Conservation (phyloP, 2,797 vertebrate species). For the Pseudochirops cupreus region DNA sequence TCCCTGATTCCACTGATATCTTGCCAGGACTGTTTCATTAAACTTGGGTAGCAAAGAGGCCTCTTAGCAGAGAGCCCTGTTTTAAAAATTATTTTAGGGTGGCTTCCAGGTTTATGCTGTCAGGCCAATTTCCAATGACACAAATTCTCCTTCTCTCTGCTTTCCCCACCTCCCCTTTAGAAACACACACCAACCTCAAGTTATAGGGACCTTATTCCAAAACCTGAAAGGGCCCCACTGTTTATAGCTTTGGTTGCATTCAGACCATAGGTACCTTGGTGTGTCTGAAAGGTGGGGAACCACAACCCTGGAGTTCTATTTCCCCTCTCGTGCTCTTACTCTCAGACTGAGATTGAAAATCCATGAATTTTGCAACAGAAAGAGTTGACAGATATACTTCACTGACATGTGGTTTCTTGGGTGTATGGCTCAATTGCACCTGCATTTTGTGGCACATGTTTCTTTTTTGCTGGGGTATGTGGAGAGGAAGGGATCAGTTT, state of each 20-base stretch:
- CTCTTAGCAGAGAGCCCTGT: neutral
- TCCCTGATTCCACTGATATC: neutral
- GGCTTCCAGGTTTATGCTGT: constrained; percentile 20
- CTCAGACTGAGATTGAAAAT: constrained; percentile 49
- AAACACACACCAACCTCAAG: neutral
- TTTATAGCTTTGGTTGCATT: neutral
- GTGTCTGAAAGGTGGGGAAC: constrained; percentile 14
- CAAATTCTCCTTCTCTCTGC: neutral
- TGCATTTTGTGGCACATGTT: constrained; percentile 53
- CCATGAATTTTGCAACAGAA: constrained; percentile 67
- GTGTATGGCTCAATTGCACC: constrained; percentile 32
- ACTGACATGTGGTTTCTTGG: constrained; percentile 68
- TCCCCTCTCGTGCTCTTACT: constrained; percentile 50
- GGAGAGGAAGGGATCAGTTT: constrained; percentile 57
- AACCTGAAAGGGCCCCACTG: neutral
- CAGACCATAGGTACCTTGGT: neutral
- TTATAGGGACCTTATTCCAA: neutral
- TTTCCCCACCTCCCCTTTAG: neutral
- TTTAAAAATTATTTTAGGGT: neutral
- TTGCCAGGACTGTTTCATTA: constrained; percentile 16
- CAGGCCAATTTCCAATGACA: neutral
- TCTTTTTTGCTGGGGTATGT: constrained; percentile 16
- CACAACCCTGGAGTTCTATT: constrained; percentile 7
- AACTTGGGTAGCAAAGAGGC: neutral
- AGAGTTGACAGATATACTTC: constrained; percentile 67